phyloP scores from a whole-genome alignment of 2,113 vertebrate genomes.

The Elaphurus davidianus region DNA sequence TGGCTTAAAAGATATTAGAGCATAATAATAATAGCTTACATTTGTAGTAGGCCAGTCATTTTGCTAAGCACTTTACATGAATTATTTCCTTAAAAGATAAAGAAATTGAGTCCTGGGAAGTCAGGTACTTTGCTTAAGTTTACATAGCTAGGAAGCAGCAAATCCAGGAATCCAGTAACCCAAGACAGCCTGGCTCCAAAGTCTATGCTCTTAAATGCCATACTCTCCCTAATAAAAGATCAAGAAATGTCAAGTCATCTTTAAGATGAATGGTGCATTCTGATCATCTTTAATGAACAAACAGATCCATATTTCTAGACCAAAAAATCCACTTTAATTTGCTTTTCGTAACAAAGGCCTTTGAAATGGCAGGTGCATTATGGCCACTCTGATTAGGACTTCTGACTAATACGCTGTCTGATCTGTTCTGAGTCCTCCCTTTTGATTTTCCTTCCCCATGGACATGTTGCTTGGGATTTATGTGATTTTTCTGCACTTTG shows the following conservation, averaged over 20 bases:
- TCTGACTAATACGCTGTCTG: neutral
- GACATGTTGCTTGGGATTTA: neutral
- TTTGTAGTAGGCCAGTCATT: slow-evolving; percentile 13
- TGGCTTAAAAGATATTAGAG: neutral
- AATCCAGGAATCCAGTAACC: slow-evolving; percentile 47
- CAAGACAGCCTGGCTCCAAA: slow-evolving; percentile 61
- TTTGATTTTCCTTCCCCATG: neutral
- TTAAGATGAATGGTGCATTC: neutral
- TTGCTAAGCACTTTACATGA: slow-evolving; percentile 43
- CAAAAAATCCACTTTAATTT: slow-evolving; percentile 20
- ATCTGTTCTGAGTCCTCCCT: neutral
- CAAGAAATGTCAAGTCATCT: slow-evolving; percentile 37
- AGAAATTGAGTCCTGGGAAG: slow-evolving; percentile 8
- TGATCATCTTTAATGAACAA: neutral
- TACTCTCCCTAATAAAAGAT: slow-evolving; percentile 20
- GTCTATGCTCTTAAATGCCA: slow-evolving; percentile 20
- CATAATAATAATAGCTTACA: slow-evolving; percentile 34
- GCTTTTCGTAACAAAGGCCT: neutral
- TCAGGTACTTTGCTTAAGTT: slow-evolving; percentile 51
- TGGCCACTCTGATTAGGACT: neutral
- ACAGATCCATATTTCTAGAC: neutral
- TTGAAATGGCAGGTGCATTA: neutral
- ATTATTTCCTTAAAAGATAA: slow-evolving; percentile 38
- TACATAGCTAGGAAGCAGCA: slow-evolving; percentile 35
- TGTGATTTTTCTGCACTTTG: neutral